Base-by-base conservation (phyloP, 2,797 vertebrate genomes). In the Cirrhinus molitorella region DNA sequence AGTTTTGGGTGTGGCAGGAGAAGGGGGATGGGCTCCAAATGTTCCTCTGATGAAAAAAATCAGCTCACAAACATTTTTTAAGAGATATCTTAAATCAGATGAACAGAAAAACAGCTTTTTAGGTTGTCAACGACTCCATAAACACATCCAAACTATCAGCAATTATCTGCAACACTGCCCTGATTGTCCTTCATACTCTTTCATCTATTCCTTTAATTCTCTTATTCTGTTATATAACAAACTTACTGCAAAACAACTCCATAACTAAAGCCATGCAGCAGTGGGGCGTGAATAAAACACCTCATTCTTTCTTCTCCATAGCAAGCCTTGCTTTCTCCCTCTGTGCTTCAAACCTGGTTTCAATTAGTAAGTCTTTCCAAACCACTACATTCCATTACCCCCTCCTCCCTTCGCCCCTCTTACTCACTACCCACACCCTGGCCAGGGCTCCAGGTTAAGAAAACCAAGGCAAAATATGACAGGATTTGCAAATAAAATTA, bases 281-380 rank as follows among this genome's bases (percentile, higher is more conserved):
- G 77, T 67, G 61, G 45, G 25, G 63, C 7, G 21, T 79, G 80
- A 83, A 89, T 88, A 83, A 90, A 91, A 85, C 81, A 40, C 0
- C 16, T 88, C 74, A 84, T 90, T 89, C 86, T 89, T 89, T 84
- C 83, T 92, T 90, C 87, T 89, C 73, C 59, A 61, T 89, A 89
- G 86, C 81, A 93, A 91, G 85, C 85, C 79, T 51, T 85, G 71
- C 84, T 90, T 91, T 86, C 87, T 88, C 80, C 90, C 87, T 83
- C 85, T 91, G 85, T 83, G 89, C 92, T 92, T 92, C 89, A 93
- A 94, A 95, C 93, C 95, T 96, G 95, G 93, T 94, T 95, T 94
- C 94, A 96, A 96, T 96, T 96, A 96, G 94, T 88, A 93, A 94
- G 94, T 95, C 92, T 95, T 95, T 95, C 95, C 95, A 96, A 97